Conservation (phyloP, 2,888 invertebrate species). For the Pemphredon lugubris region DNA sequence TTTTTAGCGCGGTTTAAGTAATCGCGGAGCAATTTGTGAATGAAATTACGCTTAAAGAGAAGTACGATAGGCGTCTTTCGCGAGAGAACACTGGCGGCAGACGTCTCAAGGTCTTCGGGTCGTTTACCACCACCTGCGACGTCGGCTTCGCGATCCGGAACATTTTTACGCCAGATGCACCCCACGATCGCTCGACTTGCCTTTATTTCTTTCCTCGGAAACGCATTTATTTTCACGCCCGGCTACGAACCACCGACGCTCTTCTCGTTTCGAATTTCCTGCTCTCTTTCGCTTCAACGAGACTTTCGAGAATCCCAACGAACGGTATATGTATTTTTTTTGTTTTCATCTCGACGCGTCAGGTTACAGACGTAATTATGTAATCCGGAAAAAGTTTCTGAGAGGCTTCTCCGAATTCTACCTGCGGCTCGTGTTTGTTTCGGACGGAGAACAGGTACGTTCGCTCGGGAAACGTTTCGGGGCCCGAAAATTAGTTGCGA, state of each 20-base stretch:
- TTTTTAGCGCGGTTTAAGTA: too few relatives aligned
- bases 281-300: too few relatives aligned
- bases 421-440: too few relatives aligned
- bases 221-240: neutral
- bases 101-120: slow-evolving; percentile 79
- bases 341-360: too few relatives aligned
- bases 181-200: slow-evolving; percentile 21
- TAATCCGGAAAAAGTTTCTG: too few relatives aligned
- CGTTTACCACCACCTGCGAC: slow-evolving; percentile 79
- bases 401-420: too few relatives aligned
- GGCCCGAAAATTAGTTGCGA: slow-evolving; percentile 2
- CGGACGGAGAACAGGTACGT: too few relatives aligned
- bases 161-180: slow-evolving; percentile 50
- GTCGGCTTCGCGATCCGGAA: slow-evolving; percentile 61
- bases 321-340: too few relatives aligned
- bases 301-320: too few relatives aligned
- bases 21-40: slow-evolving; percentile 38
- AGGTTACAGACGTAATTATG: too few relatives aligned
- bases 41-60: slow-evolving; percentile 35
- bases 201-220: neutral
- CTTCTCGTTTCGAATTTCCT: neutral
- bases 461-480: too few relatives aligned
- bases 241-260: too few relatives aligned
- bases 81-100: slow-evolving; percentile 60
- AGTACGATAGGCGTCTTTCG: slow-evolving; percentile 52